Percentiles rank a stretch among this genome's conserved stretches.
Conservation (phyloP, 2,888 invertebrate genomes). For the Antheraea assamensis region DNA sequence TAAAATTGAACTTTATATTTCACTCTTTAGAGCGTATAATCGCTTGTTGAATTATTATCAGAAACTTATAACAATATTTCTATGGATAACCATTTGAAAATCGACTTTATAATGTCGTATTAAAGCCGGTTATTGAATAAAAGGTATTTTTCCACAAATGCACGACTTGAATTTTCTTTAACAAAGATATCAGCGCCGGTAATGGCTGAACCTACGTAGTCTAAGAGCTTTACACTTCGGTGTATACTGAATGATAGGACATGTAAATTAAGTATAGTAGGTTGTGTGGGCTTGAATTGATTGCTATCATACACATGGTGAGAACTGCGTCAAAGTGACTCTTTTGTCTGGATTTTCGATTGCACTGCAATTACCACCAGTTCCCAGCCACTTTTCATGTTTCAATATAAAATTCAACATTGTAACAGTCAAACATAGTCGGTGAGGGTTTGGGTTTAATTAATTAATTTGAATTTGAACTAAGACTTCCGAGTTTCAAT, state of each 20-base stretch:
- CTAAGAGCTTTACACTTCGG: constrained; percentile 13
- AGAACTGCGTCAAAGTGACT: no score
- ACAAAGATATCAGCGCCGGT: constrained; percentile 22
- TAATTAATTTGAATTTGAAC: no score
- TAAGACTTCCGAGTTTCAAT: no score
- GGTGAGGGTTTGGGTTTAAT: no score
- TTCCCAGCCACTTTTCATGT: no score
- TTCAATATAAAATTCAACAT: no score
- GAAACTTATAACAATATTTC: constrained; percentile 3
- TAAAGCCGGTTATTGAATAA: not conserved
- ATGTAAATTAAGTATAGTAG: no score
- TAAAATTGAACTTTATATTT: not conserved
- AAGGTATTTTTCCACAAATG: constrained; percentile 10
- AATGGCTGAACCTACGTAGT: constrained; percentile 12
- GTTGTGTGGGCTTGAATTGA: no score
- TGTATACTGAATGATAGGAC: not conserved
- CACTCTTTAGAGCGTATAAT: not conserved
- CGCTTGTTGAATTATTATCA: not conserved
- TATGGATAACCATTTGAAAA: not conserved
- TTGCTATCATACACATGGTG: no score
- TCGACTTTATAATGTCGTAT: not conserved
- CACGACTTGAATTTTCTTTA: constrained; percentile 22
- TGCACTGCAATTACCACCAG: no score
- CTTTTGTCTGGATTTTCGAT: no score
- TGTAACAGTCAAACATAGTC: no score